Evolutionary conservation across 2,113 vertebrate species (phyloP).

Genomic region (Lipophrys pholis): DNA sequence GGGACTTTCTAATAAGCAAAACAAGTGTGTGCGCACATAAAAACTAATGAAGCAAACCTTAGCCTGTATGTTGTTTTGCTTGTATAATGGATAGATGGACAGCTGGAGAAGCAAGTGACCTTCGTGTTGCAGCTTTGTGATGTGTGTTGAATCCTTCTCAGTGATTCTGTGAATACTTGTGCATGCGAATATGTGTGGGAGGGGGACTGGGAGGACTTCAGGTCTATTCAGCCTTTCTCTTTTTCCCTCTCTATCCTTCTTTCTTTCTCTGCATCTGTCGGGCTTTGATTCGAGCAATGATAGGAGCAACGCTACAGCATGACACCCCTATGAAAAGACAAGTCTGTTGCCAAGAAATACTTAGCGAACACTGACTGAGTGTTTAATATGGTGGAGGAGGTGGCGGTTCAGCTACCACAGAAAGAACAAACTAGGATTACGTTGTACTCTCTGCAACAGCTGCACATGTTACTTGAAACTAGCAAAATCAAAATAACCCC

Average conservation of each 20-base stretch:
- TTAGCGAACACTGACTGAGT: slow-evolving; percentile 58
- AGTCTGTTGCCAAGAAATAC: slow-evolving; percentile 54
- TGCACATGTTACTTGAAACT: slow-evolving; percentile 15
- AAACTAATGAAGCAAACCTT: slow-evolving; percentile 2
- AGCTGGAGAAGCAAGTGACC: slow-evolving; percentile 23
- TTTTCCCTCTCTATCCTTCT: slow-evolving; percentile 15
- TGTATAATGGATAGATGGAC: slow-evolving; percentile 6
- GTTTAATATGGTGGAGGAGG: slow-evolving; percentile 58
- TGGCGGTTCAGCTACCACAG: slow-evolving; percentile 31
- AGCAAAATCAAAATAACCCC: slow-evolving; percentile 10
- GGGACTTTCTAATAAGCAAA: neutral
- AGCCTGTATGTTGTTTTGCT: neutral
- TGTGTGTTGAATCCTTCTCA: slow-evolving; percentile 9
- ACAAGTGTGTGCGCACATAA: neutral
- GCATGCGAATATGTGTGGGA: slow-evolving; percentile 37
- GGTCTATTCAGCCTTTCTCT: slow-evolving; percentile 48
- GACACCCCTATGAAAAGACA: slow-evolving; percentile 55
- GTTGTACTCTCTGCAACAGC: slow-evolving; percentile 41
- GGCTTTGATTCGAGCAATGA: slow-evolving; percentile 59
- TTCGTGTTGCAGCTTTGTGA: slow-evolving; percentile 21
- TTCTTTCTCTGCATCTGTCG: slow-evolving; percentile 29
- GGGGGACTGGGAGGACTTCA: slow-evolving; percentile 32
- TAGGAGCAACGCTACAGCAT: slow-evolving; percentile 36
- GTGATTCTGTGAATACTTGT: slow-evolving; percentile 21
- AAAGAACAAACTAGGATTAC: slow-evolving; percentile 38